Conservation (phyloP, 2,113 vertebrate species). For the Gymnocephalus cernua region DNA sequence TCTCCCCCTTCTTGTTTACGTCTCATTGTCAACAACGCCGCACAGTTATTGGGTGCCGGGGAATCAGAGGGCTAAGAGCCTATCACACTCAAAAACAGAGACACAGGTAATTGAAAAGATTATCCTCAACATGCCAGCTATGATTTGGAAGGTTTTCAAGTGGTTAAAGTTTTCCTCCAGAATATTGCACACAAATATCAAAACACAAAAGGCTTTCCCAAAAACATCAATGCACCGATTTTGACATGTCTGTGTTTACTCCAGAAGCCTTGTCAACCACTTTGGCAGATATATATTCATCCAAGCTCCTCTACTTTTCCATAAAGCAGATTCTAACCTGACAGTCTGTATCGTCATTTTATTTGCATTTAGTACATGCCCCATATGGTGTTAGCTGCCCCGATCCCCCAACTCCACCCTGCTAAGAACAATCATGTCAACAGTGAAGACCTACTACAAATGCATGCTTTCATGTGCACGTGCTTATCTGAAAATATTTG, state of each 20-base stretch:
- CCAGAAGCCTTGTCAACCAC: slow-evolving; percentile 73
- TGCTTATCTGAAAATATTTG: slow-evolving; percentile 2
- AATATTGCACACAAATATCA: slow-evolving; percentile 67
- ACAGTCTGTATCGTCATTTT: slow-evolving; percentile 37
- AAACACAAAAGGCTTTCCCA: slow-evolving; percentile 69
- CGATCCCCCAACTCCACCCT: neutral
- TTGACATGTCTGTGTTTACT: slow-evolving; percentile 77
- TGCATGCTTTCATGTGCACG: neutral
- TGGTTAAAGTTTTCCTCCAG: slow-evolving; percentile 70
- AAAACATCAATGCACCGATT: slow-evolving; percentile 69
- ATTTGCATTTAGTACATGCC: slow-evolving; percentile 47
- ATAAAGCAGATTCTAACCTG: slow-evolving; percentile 43
- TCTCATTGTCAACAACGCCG: slow-evolving; percentile 82
- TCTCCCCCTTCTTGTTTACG: slow-evolving; percentile 81
- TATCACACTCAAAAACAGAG: slow-evolving; percentile 76
- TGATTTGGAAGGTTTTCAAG: slow-evolving; percentile 78
- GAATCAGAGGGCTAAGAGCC: slow-evolving; percentile 78
- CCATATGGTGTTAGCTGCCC: slow-evolving; percentile 28
- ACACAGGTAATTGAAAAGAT: slow-evolving; percentile 85
- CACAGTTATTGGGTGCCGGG: slow-evolving; percentile 53
- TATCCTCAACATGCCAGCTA: slow-evolving; percentile 79
- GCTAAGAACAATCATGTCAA: slow-evolving; percentile 6
- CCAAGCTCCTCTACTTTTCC: slow-evolving; percentile 32
- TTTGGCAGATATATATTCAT: slow-evolving; percentile 73
- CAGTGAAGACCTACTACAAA: neutral